phyloP scores from a whole-genome alignment of 2,888 invertebrate species.

The Ennomos erosarius region DNA sequence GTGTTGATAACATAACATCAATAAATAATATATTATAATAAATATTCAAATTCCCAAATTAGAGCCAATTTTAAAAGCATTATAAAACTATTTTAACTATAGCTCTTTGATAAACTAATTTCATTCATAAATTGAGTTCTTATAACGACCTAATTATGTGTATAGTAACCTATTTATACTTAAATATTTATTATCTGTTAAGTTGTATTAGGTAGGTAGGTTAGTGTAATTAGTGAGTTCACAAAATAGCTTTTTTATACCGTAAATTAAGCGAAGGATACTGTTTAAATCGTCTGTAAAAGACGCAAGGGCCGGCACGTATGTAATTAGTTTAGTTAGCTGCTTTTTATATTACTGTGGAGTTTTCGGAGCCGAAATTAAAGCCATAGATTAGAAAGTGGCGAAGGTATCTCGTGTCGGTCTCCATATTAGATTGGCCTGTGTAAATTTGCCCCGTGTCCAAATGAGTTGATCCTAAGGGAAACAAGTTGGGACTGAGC shows the following conservation, averaged over 20 bases:
- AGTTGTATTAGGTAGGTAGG: too few relatives aligned
- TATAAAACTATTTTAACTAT: too few relatives aligned
- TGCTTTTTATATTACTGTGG: constrained; percentile 30
- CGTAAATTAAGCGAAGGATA: constrained; percentile 23
- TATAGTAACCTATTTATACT: too few relatives aligned
- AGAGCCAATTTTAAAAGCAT: too few relatives aligned
- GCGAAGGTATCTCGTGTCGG: constrained; percentile 57
- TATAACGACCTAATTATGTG: too few relatives aligned
- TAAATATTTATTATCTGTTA: too few relatives aligned
- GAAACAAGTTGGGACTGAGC: constrained; percentile 46
- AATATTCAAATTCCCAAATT: too few relatives aligned
- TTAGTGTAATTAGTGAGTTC: constrained; percentile 9
- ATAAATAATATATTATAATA: too few relatives aligned
- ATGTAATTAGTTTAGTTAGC: constrained; percentile 32
- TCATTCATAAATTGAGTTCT: too few relatives aligned
- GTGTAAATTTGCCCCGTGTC: constrained; percentile 75
- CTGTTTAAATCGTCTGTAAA: constrained; percentile 26
- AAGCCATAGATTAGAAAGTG: constrained; percentile 66
- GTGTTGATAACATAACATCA: too few relatives aligned
- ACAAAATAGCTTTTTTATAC: constrained; percentile 11
- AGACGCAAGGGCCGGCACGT: constrained; percentile 23
- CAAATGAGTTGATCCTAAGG: constrained; percentile 71
- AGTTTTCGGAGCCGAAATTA: constrained; percentile 57
- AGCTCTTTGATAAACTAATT: too few relatives aligned
- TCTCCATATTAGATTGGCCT: constrained; percentile 69